phyloP scores from a whole-genome alignment of 2,888 invertebrate genomes.

The Melipona beecheii region DNA sequence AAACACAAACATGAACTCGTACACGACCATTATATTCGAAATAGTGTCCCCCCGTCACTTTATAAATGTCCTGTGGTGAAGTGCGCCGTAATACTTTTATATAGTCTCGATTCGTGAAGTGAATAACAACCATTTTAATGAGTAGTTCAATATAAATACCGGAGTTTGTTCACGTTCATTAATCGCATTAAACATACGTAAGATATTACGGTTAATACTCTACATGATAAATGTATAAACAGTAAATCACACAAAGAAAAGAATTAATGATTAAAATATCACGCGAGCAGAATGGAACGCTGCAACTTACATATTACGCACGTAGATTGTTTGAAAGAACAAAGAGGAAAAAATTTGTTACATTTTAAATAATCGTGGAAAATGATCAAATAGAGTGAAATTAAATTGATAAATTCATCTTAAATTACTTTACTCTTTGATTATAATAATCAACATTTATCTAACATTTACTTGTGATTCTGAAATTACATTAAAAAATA shows the following conservation, averaged over 20 bases:
- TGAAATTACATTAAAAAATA: background rate
- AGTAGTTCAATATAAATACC: conserved; percentile 24
- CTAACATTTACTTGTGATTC: background rate
- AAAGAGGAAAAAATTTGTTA: background rate
- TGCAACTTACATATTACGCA: too few relatives aligned
- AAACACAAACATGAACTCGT: conserved; percentile 42
- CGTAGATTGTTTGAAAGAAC: background rate
- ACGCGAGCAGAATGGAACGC: background rate
- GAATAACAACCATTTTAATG: conserved; percentile 59
- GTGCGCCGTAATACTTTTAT: conserved; percentile 63
- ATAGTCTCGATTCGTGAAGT: conserved; percentile 61
- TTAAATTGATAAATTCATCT: too few relatives aligned
- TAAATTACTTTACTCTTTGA: background rate
- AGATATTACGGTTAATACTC: conserved; percentile 39
- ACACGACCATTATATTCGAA: conserved; percentile 54
- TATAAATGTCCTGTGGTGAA: conserved; percentile 58
- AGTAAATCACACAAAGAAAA: background rate
- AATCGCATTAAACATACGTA: conserved; percentile 44
- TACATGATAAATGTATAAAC: conserved; percentile 8
- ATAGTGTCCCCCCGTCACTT: conserved; percentile 35
- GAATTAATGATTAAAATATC: background rate
- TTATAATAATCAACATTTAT: background rate
- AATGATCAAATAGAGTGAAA: too few relatives aligned
- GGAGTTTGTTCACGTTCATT: conserved; percentile 54
- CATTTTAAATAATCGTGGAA: background rate